Evolutionary conservation across 1,140 invertebrate species (phyloP), one percentile per base, ranked within the genome.

Genomic region (Riptortus pedestris): DNA sequence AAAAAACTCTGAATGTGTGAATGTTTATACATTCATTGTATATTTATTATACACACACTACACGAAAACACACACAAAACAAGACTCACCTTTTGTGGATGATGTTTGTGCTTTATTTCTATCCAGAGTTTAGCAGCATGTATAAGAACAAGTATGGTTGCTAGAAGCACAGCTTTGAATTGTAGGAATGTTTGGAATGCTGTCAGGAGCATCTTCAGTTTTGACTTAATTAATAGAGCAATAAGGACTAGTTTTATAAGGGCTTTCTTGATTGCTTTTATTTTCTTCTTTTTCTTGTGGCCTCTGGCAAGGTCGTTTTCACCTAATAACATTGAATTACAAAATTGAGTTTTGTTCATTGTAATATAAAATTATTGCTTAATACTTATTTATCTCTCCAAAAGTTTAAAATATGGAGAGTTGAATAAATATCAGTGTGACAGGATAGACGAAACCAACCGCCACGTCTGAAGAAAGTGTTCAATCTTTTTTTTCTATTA

Each of bases 231-330:
- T 22, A 72, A 62, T 29, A 70, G 66, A 28, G 70, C 70, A 43
- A 70, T 67, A 47, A 72, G 67, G 47, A 72, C 58, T n/a, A 72
- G 60, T 62, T 72, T 72, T 48, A 72, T 63, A 24, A 72, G 67
- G 48, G 71, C 70, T 51, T 69, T 70, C 55, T 71, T 71, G 24
- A 72, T 71, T 33, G 70, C 71, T 60, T 70, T 71, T 28, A 68
- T 68, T 27, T 70, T 69, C 63, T 71, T 71, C 69, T 72, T 72
- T 68, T 72, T 72, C 62, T 71, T 71, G 65, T 71, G 70, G 20
- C 68, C 68, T 57, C 70, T 64, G 31, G 45, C 18, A 20, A 47
- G 45, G 18, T 47, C 45, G n/a, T 20, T 47, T 5, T 47, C 22
- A 47, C 45, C 45, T 47, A 22, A n/a, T 9, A 22, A 47, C n/a